Evolutionary conservation across 2,888 invertebrate species (phyloP), one percentile per base, ranked within the genome.

Genomic region (Clostera curtula): DNA sequence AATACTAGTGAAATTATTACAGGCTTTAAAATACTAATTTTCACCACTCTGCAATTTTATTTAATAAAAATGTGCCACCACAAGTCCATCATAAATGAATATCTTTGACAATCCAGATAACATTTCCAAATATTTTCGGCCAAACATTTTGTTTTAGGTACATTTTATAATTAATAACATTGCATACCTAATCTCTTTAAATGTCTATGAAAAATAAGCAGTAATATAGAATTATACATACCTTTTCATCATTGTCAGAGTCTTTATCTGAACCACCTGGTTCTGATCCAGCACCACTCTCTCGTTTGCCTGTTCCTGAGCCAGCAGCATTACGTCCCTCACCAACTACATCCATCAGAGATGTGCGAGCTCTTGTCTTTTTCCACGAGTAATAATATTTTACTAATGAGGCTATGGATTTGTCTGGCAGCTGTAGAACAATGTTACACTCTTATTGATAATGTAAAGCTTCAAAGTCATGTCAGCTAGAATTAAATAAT

Each of bases 311-410:
- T 38, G 87, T 86, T 34, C 89, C 89, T 36, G 88, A 87, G 29
- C 85, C 82, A 12, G 89, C 87, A 35, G 91, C 89, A 50, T 92
- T 93, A 21, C 93, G 89, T 19, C 89, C 89, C 49, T 92, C 92
- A 49, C 93, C 90, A 11, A 92, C 89, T 9, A 72, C 79, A 79
- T 98, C 98, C 95, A 98, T 97, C 17, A 97, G 85, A 56, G 97
- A 97, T 29, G 93, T 95, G 32, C 96, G 89, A 54, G 94, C 92
- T 50, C 96, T 85, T 11, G 96, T 95, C 71, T 98, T 98, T 74
- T 98, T 98, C 98, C 98, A 98, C 56, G 96, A 95, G 70, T 98
- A 98, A 75, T 98, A 98, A 71, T 97, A 97, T 75, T 97, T 97
- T 1, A 98, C 97, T 56, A 98, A 85, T 52, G 94, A 94, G 23